Conservation (phyloP, 2,888 invertebrate species). For the Drosophila mimica region DNA sequence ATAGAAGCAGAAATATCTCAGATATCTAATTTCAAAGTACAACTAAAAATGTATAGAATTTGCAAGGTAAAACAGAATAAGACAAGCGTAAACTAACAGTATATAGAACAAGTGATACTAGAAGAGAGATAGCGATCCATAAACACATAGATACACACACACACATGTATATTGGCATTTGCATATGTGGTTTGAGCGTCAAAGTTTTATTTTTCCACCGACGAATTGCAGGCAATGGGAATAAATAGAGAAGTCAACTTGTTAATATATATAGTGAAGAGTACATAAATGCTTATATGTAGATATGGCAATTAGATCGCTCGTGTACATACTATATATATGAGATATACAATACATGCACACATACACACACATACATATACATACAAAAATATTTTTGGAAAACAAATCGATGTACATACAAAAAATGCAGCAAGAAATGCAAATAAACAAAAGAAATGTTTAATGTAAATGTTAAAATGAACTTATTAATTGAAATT, state of each 20-base stretch:
- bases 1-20: neutral
- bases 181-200: slow-evolving; percentile 21
- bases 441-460: slow-evolving; percentile 32
- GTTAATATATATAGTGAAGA: slow-evolving; percentile 27
- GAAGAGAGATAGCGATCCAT: neutral
- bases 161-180: neutral
- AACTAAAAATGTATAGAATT: slow-evolving; percentile 2
- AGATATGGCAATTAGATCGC: slow-evolving; percentile 49
- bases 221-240: slow-evolving; percentile 56
- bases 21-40: neutral
- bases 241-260: slow-evolving; percentile 27
- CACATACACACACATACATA: slow-evolving; percentile 7
- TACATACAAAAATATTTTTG: slow-evolving; percentile 64
- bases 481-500: slow-evolving; percentile 20
- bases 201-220: slow-evolving; percentile 70
- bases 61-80: slow-evolving; percentile 9
- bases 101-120: slow-evolving; percentile 8
- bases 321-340: slow-evolving; percentile 49
- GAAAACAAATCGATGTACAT: slow-evolving; percentile 36
- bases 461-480: slow-evolving; percentile 56
- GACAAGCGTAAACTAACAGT: slow-evolving; percentile 20
- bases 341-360: slow-evolving; percentile 23
- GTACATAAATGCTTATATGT: slow-evolving; percentile 19
- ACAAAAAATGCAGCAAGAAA: slow-evolving; percentile 29
- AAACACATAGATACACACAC: neutral